phyloP scores from a whole-genome alignment of 30 jellyfish, hydroid and myxozoan genomes.

The Aurelia aurita complex sp. Pacific region DNA sequence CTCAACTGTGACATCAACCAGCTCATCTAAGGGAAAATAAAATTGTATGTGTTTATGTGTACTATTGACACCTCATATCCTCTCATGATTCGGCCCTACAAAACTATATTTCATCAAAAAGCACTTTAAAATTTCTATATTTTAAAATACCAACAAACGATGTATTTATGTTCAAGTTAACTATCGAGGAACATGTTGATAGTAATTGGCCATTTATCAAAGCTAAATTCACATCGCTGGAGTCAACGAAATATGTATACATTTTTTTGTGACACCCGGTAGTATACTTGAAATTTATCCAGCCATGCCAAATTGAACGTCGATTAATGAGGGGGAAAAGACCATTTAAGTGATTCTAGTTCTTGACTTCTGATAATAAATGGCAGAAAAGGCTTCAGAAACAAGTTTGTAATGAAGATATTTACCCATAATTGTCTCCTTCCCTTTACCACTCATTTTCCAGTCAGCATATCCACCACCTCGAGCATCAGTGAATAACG shows the following conservation, averaged over 20 bases:
- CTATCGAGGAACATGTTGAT: no score
- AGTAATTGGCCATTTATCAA: no score
- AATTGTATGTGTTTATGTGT: no score
- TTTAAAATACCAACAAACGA: no score
- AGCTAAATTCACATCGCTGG: no score
- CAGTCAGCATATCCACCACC: conserved; percentile 1
- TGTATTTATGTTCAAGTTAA: no score
- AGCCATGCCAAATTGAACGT: neutral
- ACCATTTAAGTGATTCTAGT: neutral
- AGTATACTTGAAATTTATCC: neutral
- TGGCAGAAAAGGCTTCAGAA: neutral
- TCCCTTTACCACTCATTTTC: conserved; percentile 24
- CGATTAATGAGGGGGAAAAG: neutral
- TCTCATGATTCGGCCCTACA: no score
- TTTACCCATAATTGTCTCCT: conserved; percentile 26
- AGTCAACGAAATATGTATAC: no score
- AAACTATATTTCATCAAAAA: no score
- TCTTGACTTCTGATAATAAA: neutral
- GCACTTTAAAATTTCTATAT: no score
- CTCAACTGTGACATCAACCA: conserved; percentile 12
- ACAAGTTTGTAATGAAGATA: neutral
- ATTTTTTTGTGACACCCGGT: no score
- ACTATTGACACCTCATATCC: no score
- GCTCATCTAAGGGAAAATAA: conserved; percentile 14
- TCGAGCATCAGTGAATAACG: neutral